Conservation (phyloP, 2,113 vertebrate species). For the Scatophagus argus region DNA sequence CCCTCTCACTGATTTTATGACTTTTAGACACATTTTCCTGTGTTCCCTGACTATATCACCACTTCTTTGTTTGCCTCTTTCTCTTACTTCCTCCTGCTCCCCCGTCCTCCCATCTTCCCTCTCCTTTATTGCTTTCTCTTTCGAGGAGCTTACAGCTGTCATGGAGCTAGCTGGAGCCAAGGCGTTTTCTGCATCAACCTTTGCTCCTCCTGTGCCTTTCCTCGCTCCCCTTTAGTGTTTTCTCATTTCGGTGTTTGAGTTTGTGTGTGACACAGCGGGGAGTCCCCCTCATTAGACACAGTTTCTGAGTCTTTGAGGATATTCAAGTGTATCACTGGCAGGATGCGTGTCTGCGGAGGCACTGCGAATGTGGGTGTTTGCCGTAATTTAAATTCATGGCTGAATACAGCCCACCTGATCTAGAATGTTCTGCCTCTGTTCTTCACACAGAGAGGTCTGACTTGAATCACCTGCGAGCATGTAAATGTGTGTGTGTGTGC, state of each 20-base stretch:
- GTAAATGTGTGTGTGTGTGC: conserved; percentile 20
- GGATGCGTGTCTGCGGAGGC: conserved; percentile 62
- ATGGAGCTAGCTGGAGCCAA: conserved; percentile 4
- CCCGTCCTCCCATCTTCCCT: conserved; percentile 1
- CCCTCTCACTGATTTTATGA: not conserved
- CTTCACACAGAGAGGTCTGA: conserved; percentile 54
- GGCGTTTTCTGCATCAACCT: conserved; percentile 49
- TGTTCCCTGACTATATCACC: not conserved
- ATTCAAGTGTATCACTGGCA: conserved; percentile 56
- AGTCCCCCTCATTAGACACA: conserved; percentile 65
- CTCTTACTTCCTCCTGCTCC: conserved; percentile 12
- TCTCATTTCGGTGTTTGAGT: conserved; percentile 50
- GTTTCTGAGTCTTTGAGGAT: conserved; percentile 62
- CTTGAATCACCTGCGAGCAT: conserved; percentile 65
- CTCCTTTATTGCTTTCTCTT: conserved; percentile 35
- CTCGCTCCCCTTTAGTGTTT: conserved; percentile 32
- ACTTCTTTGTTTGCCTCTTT: conserved; percentile 31
- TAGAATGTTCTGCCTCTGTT: conserved; percentile 71
- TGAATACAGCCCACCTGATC: conserved; percentile 67
- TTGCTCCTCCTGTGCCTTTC: conserved; percentile 32
- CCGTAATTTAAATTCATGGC: conserved; percentile 73
- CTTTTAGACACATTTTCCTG: conserved; percentile 7
- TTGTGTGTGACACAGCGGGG: conserved; percentile 65
- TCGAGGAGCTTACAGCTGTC: conserved; percentile 39
- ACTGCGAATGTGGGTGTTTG: conserved; percentile 65